Conservation (phyloP, 2,888 invertebrate genomes). For the Drosophila koepferae region DNA sequence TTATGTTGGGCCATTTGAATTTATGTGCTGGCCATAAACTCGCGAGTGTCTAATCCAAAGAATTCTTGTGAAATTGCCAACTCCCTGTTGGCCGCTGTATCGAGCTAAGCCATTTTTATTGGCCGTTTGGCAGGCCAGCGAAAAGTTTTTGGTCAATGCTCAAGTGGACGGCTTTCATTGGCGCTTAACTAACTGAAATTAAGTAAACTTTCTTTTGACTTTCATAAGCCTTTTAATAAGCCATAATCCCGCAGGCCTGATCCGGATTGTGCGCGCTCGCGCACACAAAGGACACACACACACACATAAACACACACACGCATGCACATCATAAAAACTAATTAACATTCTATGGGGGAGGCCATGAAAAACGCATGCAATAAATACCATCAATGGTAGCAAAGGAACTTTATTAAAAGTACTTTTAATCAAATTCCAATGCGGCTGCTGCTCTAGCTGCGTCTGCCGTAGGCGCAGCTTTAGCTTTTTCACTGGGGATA, state of each 20-base stretch:
- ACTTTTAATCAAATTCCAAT: slow-evolving; percentile 71
- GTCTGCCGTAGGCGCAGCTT: slow-evolving; percentile 18
- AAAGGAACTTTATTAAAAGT: slow-evolving; percentile 78
- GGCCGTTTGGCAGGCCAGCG: slow-evolving; percentile 66
- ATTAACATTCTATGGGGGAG: slow-evolving; percentile 68
- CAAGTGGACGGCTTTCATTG: slow-evolving; percentile 77
- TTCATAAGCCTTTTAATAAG: slow-evolving; percentile 81
- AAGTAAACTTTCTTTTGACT: slow-evolving; percentile 81
- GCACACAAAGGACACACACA: slow-evolving; percentile 45
- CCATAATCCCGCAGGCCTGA: slow-evolving; percentile 76
- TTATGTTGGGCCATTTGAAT: slow-evolving; percentile 72
- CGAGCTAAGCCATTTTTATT: slow-evolving; percentile 66
- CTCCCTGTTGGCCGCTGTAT: slow-evolving; percentile 36
- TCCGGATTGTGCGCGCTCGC: slow-evolving; percentile 39
- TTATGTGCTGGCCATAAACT: slow-evolving; percentile 70
- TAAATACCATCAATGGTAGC: slow-evolving; percentile 76
- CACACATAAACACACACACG: slow-evolving; percentile 17
- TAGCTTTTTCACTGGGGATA: slow-evolving; percentile 46
- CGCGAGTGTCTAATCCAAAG: slow-evolving; percentile 61
- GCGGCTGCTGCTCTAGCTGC: slow-evolving; percentile 20
- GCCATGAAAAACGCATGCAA: slow-evolving; percentile 64
- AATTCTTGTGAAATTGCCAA: slow-evolving; percentile 73
- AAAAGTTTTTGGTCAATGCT: slow-evolving; percentile 73
- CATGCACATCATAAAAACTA: slow-evolving; percentile 73
- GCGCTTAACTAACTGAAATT: slow-evolving; percentile 80